These are phyloP conservation scores for Papilio glaucus DNA, from an alignment of 1,140 invertebrate species.

Conservation along the genomic window DNA sequence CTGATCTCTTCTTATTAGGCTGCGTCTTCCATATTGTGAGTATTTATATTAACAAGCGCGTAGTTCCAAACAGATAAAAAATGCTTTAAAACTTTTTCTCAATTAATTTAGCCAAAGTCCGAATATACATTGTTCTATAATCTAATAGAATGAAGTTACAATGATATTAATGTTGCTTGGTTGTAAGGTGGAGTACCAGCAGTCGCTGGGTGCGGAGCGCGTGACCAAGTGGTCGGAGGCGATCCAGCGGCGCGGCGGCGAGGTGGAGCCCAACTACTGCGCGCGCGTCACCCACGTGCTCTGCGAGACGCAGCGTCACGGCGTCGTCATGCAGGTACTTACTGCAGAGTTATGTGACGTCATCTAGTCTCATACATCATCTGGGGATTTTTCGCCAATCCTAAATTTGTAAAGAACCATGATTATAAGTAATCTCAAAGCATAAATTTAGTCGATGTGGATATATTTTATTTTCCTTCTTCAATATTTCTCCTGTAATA, in stretches of 20 bases:
- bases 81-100: no score
- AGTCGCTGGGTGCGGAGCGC: constrained; percentile 84
- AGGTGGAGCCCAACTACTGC: constrained; percentile 93
- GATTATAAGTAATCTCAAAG: no score
- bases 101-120: no score
- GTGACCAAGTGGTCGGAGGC: constrained; percentile 90
- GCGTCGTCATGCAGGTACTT: constrained; percentile 92
- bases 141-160: no score
- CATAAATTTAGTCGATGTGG: no score
- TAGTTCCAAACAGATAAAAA: background rate
- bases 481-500: no score
- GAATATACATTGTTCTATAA: no score
- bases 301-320: constrained; percentile 94
- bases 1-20: constrained; percentile 94
- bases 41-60: constrained; percentile 20
- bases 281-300: constrained; percentile 95
- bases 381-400: no score
- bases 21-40: constrained; percentile 94
- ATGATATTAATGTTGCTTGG: constrained; percentile 4
- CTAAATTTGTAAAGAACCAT: no score
- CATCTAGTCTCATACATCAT: background rate
- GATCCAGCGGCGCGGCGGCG: constrained; percentile 94
- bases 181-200: constrained; percentile 75
- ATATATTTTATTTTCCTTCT: no score
- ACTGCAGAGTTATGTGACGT: no score